Evolutionary conservation across 2,113 vertebrate genomes (phyloP).

Genomic region (Zosterops hypoxanthus): DNA sequence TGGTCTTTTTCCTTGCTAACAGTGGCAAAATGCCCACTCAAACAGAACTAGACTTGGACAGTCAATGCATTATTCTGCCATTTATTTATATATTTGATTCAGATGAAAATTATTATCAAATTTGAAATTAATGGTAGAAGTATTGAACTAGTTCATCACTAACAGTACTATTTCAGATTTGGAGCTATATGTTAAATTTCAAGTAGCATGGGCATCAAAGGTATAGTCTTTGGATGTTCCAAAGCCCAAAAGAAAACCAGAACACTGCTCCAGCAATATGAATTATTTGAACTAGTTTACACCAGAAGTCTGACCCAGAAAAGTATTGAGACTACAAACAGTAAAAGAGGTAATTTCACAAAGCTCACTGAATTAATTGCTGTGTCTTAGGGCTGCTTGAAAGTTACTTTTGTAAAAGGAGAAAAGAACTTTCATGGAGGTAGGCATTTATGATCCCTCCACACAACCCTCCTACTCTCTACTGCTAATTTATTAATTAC

Average conservation of each 20-base stretch:
- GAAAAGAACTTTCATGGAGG: not conserved
- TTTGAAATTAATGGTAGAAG: not conserved
- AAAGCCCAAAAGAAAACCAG: not conserved
- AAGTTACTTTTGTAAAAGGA: not conserved
- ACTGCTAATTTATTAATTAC: slow-evolving; percentile 26
- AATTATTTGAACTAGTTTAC: not conserved
- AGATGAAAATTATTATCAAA: not conserved
- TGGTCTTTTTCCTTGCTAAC: not conserved
- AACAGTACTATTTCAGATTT: not conserved
- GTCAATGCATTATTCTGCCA: not conserved
- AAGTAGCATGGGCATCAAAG: not conserved
- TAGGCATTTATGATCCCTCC: not conserved
- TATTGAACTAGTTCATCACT: not conserved
- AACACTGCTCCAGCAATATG: not conserved
- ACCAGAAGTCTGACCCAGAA: not conserved
- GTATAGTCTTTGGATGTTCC: not conserved
- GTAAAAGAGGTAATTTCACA: not conserved
- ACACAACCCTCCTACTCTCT: not conserved
- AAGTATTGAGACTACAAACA: not conserved
- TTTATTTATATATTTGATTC: not conserved
- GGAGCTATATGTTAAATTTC: not conserved
- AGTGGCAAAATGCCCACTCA: not conserved
- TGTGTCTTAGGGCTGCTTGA: not conserved
- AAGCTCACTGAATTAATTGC: not conserved
- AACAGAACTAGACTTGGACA: not conserved